A percentile compares a stretch with the other conserved stretches of the same genome.
phyloP scores from a whole-genome alignment of 2,797 vertebrate genomes.

The Poecile montanus region DNA sequence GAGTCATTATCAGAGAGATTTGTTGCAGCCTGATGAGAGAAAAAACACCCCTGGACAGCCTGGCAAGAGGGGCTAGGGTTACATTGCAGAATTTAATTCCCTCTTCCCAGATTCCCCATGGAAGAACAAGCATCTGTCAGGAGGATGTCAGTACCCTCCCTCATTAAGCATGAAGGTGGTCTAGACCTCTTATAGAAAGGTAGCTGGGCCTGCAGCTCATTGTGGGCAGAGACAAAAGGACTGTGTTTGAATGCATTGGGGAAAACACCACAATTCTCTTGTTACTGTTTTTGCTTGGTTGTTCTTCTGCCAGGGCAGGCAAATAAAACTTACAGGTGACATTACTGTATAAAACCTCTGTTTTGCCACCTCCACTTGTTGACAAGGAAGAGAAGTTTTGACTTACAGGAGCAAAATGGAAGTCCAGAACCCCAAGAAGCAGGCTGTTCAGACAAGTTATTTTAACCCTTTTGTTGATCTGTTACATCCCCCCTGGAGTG shows the following conservation, averaged over 20 bases:
- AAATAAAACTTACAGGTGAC: conserved; percentile 66
- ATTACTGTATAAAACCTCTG: conserved; percentile 41
- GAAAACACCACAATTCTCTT: conserved; percentile 12
- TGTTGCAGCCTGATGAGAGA: neutral
- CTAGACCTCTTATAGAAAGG: neutral
- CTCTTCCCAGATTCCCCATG: neutral
- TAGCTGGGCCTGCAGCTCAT: neutral
- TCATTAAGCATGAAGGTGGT: neutral
- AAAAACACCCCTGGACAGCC: neutral
- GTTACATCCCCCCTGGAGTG: neutral
- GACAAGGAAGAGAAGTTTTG: neutral
- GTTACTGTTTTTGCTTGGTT: conserved; percentile 30
- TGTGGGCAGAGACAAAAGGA: neutral
- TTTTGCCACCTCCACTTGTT: conserved; percentile 18
- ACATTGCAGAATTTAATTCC: neutral
- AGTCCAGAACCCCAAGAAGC: neutral
- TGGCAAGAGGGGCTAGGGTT: neutral
- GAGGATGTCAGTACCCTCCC: neutral
- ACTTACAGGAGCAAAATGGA: neutral
- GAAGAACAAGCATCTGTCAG: neutral
- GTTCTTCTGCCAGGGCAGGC: conserved; percentile 46
- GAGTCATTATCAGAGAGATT: neutral
- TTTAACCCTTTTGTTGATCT: neutral
- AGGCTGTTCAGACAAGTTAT: neutral
- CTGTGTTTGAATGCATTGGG: neutral